Percentiles rank a stretch among this genome's conserved stretches.
These are phyloP conservation scores for Carterocephalus palaemon DNA, from an alignment of 2,888 invertebrate genomes.

Conservation along the genomic window DNA sequence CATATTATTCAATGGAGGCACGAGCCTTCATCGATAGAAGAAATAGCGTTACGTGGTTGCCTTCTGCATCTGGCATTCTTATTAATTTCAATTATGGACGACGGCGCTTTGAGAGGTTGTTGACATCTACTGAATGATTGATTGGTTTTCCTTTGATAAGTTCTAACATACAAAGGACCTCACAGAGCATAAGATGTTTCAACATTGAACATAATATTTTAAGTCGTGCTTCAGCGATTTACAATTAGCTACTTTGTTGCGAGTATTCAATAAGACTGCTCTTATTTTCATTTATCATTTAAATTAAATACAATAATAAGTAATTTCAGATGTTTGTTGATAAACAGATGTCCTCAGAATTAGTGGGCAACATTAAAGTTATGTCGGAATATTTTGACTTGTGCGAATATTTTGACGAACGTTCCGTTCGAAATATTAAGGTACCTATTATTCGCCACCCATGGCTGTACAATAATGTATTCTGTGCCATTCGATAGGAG, in stretches of 20 bases:
- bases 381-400: no score
- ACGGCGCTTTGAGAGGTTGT: conserved; percentile 5
- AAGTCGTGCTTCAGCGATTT: neutral
- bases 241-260: neutral
- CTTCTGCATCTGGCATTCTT: conserved; percentile 4
- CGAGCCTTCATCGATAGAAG: conserved; percentile 42
- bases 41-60: conserved; percentile 36
- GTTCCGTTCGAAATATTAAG: no score
- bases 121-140: conserved; percentile 9
- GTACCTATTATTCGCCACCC: no score
- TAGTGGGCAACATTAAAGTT: no score
- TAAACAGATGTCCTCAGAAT: no score
- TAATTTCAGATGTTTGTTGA: no score
- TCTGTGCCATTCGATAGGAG: no score
- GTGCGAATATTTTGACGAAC: no score
- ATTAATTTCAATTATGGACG: conserved; percentile 17
- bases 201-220: neutral
- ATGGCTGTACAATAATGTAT: no score
- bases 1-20: conserved; percentile 57
- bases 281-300: no score
- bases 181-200: neutral
- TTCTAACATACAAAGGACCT: neutral
- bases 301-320: no score
- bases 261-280: no score
- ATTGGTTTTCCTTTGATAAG: conserved; percentile 8